Conservation (phyloP, 2,113 vertebrate species). For the Cebidichthys violaceus region DNA sequence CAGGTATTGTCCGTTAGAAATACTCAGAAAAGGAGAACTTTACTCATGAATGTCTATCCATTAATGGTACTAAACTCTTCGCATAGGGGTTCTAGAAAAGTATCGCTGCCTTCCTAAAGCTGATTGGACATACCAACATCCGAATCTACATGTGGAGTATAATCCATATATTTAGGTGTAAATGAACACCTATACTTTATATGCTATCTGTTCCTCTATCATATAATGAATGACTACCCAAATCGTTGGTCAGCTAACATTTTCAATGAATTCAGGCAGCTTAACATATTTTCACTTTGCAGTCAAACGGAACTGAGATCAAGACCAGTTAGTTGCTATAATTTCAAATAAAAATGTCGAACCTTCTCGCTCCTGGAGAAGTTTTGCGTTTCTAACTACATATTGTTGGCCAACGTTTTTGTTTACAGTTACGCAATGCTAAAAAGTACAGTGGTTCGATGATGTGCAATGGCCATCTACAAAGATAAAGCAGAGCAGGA, state of each 20-base stretch:
- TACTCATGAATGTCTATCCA: neutral
- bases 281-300: neutral
- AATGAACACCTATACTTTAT: neutral
- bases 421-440: slow-evolving; percentile 26
- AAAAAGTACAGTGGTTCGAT: slow-evolving; percentile 22
- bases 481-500: slow-evolving; percentile 41
- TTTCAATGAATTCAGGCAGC: neutral
- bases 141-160: neutral
- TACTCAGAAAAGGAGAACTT: neutral
- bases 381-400: neutral
- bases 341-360: neutral
- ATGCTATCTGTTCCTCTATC: neutral
- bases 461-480: slow-evolving; percentile 16
- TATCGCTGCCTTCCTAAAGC: neutral
- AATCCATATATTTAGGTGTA: neutral
- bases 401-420: neutral
- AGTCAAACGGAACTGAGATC: neutral
- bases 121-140: neutral
- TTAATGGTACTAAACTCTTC: neutral
- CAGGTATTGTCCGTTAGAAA: neutral
- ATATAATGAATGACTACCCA: neutral
- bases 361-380: neutral
- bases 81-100: neutral
- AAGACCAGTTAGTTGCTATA: neutral
- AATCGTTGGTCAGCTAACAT: neutral